A percentile compares a stretch with the other conserved stretches of the same genome.
Evolutionary conservation across 1,140 invertebrate species (phyloP).

Genomic region (Parasteatoda tepidariorum): DNA sequence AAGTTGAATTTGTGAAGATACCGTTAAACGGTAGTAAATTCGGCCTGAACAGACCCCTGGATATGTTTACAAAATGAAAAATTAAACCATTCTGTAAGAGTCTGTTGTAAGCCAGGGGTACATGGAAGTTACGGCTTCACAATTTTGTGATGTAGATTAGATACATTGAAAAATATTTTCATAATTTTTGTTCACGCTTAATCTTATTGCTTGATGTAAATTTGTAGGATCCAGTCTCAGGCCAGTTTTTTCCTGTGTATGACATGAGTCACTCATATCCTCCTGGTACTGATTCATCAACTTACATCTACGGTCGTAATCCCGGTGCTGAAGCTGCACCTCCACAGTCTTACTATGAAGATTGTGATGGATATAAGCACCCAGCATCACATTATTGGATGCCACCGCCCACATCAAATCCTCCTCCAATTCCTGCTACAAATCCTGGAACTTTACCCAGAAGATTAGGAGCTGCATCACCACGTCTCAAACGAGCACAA

Average conservation of each 20-base stretch:
- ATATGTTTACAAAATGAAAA: too few species aligned
- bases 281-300: constrained; percentile 22
- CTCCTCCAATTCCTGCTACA: neutral
- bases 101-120: too few species aligned
- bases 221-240: constrained; percentile 34
- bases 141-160: too few species aligned
- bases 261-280: constrained; percentile 57
- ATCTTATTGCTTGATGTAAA: too few species aligned
- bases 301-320: constrained; percentile 24
- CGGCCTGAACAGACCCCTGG: too few species aligned
- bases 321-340: neutral
- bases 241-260: constrained; percentile 36
- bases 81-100: too few species aligned
- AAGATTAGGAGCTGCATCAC: constrained; percentile 28
- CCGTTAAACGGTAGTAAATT: too few species aligned
- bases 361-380: constrained; percentile 46
- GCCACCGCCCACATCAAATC: neutral
- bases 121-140: too few species aligned
- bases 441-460: constrained; percentile 28
- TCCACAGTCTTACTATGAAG: constrained; percentile 18
- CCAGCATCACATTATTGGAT: constrained; percentile 15
- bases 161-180: too few species aligned
- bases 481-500: constrained; percentile 37
- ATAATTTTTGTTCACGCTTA: too few species aligned
- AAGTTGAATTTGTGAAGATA: too few species aligned